phyloP scores from a whole-genome alignment of 2,888 invertebrate genomes.

The Boloria selene region DNA sequence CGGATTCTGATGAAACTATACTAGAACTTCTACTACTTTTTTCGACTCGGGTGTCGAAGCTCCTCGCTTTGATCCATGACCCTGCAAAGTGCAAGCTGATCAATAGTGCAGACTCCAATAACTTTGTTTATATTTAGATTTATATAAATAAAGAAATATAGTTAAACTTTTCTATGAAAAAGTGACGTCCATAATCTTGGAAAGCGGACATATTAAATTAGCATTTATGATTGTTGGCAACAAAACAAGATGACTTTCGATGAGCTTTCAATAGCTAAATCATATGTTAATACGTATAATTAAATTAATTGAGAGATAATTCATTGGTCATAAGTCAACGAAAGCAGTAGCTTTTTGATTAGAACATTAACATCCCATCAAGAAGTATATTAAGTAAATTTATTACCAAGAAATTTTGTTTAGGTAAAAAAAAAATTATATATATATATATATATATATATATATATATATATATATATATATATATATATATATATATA shows the following conservation, averaged over 20 bases:
- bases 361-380: conserved; percentile 5
- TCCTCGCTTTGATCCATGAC: too few relatives aligned
- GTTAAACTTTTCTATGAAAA: background rate
- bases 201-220: conserved; percentile 3
- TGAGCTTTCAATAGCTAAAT: conserved; percentile 11
- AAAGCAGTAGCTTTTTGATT: conserved; percentile 13
- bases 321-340: conserved; percentile 11
- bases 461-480: too few relatives aligned
- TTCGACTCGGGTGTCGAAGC: too few relatives aligned
- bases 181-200: background rate
- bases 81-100: too few relatives aligned
- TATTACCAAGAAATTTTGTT: background rate
- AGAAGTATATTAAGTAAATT: too few relatives aligned
- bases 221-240: background rate
- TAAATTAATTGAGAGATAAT: conserved; percentile 16
- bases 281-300: conserved; percentile 12
- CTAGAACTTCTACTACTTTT: too few relatives aligned
- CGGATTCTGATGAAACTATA: too few relatives aligned
- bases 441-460: too few relatives aligned
- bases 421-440: background rate
- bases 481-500: too few relatives aligned
- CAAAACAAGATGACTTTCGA: background rate
- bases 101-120: too few relatives aligned
- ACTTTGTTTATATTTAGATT: too few relatives aligned
- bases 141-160: too few relatives aligned